phyloP scores from a whole-genome alignment of 2,888 invertebrate species.

The Monopis laevigella region DNA sequence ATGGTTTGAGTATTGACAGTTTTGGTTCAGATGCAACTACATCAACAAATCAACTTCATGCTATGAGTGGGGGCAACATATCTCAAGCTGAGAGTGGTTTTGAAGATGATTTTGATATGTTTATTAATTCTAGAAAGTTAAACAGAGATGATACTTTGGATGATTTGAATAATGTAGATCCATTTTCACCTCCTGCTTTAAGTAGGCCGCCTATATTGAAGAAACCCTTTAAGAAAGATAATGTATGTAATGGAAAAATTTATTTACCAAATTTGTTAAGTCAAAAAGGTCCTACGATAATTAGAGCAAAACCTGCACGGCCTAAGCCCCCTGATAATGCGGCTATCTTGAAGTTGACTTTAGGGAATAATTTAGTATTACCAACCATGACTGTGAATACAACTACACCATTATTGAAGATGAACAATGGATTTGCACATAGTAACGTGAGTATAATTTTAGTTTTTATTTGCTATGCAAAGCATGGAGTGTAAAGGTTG shows the following conservation, averaged over 20 bases:
- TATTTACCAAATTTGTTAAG: slow-evolving; percentile 36
- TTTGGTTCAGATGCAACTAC: slow-evolving; percentile 78
- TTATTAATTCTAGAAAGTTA: slow-evolving; percentile 57
- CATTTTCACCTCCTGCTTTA: slow-evolving; percentile 58
- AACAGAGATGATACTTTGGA: slow-evolving; percentile 53
- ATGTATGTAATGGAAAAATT: slow-evolving; percentile 65
- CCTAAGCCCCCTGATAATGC: slow-evolving; percentile 64
- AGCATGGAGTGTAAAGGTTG: no score
- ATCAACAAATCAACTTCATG: slow-evolving; percentile 60
- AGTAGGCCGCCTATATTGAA: slow-evolving; percentile 46
- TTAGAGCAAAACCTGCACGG: slow-evolving; percentile 71
- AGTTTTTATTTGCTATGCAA: not conserved
- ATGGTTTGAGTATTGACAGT: slow-evolving; percentile 78
- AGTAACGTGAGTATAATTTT: slow-evolving; percentile 41
- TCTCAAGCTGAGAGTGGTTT: slow-evolving; percentile 83
- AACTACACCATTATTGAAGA: slow-evolving; percentile 50
- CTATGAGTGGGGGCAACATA: slow-evolving; percentile 69
- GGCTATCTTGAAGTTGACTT: slow-evolving; percentile 45
- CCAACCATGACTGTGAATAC: slow-evolving; percentile 51
- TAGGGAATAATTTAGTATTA: slow-evolving; percentile 36
- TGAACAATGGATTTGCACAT: slow-evolving; percentile 41
- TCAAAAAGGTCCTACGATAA: slow-evolving; percentile 72
- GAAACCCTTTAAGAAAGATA: slow-evolving; percentile 68
- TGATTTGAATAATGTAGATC: slow-evolving; percentile 63
- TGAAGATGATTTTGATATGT: slow-evolving; percentile 83